Evolutionary conservation across 2,113 vertebrate genomes (phyloP).

Genomic region (Capreolus pygargus): DNA sequence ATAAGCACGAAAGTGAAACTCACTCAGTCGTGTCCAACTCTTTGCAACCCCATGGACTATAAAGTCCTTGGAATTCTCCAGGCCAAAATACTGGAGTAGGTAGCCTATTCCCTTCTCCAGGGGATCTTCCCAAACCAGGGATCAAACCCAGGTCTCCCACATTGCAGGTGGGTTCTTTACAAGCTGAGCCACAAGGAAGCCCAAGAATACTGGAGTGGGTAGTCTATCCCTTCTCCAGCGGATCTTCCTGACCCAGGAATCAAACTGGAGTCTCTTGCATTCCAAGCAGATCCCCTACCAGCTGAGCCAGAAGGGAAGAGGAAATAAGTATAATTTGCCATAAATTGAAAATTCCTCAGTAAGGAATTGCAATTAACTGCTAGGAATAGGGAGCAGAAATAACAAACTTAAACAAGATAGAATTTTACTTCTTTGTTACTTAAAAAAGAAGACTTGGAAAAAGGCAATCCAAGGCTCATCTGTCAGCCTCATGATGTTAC

Average conservation of each 20-base stretch:
- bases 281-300: neutral
- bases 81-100: neutral
- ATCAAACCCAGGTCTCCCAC: neutral
- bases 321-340: neutral
- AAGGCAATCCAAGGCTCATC: neutral
- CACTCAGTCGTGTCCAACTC: accelerated
- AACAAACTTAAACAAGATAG: neutral
- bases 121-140: neutral
- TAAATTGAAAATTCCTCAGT: neutral
- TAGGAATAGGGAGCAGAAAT: neutral
- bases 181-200: neutral
- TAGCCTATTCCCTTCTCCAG: neutral
- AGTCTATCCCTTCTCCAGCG: neutral
- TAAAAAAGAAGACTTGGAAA: neutral
- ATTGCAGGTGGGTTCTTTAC: neutral
- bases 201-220: neutral
- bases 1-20: neutral
- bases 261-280: neutral
- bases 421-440: neutral
- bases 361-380: neutral
- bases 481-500: neutral
- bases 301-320: neutral
- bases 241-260: neutral
- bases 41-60: neutral
- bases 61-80: neutral